Base-by-base conservation (phyloP, 2,888 invertebrate species). In the Stomorhina lunata region DNA sequence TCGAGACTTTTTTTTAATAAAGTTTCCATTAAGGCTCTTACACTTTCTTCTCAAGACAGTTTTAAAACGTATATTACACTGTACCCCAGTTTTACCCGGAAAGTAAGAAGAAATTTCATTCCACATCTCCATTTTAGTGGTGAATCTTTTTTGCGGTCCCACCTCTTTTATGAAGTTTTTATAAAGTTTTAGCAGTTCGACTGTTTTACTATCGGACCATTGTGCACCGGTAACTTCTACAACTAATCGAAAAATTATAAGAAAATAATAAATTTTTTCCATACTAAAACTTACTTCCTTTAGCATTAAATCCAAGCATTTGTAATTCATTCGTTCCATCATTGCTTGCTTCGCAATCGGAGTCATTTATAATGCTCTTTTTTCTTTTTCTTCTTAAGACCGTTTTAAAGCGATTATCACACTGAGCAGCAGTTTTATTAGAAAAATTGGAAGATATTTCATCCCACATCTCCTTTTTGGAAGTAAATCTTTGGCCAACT, bases 391-490 rank as follows among this genome's bases (percentile, higher is more conserved):
- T 45, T 66, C 17, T 57, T 5, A 57, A 27, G 4, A 76, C 57
- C 4, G 75, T 76, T 7, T 66, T 76, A 22, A 32, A 59, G 27
- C 66, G 65, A n/a, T 76, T 66, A 45, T 66, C 34, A 48, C 75
- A 76, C 25, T 76, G 75, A 5, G 57, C 68, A 15, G 66, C 12
- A 48, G 12, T 59, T 9, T 59, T 76, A 3, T 6, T 27, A 37
- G 15, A 10, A 48, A 66, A 27, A 3, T 68, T 34, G 0, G 15
- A 27, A n/a, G 76, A 66, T 10, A 76, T 76, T 55, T 59, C 53
- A 0, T 2, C 3, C 76, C 76, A 76, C 76, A 76, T 76, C 10
- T 76, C 59, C 20, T 50, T 59, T 37, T 76, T 76, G 0, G 10
- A 43, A 45, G 20, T 53, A 27, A 78, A 63, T 15, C 55, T 72